Base-by-base conservation (phyloP, 1,140 invertebrate genomes). In the Drosophila kurseongensis region DNA sequence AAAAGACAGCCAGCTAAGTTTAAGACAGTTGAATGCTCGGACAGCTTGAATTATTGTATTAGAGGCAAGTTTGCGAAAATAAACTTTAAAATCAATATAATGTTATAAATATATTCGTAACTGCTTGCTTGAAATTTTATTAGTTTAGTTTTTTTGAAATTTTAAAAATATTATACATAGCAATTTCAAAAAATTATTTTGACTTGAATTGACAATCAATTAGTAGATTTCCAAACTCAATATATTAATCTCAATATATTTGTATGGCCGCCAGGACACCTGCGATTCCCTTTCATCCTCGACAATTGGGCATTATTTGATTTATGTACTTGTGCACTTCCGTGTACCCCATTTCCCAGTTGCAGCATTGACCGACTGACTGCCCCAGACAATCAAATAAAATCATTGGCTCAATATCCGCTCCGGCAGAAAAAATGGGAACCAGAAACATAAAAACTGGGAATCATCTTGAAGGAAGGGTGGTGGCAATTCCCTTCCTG, bases 361-460 rank as follows among this genome's bases (percentile, higher is more conserved):
- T 79, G 63, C 62, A 51, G 47, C 32, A 71, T 55, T 48, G 57
- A 55, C 65, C 60, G 48, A 61, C 42, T 45, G 62, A 61, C 50
- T 45, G 62, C 36, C 73, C 41, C 52, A 78, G 78, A 91, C 80
- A 91, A 91, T 81, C 88, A 12, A 71, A 71, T 71, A 48, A 81
- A 91, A 84, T 85, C 78, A 91, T 91, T 89, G 78, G 78, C 75
- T 77, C 83, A 84, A 89, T 91, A 85, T 91, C 80, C 83, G 83
- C 18, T 68, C 27, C 12, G 10, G 14, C 23, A 52, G 36, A 23
- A 52, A n/a, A 36, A 52, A 29, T 35, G n/a, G 48, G 8, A 66
- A 23, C 29, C 18, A 38, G 61, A 56, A 56, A 50, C 40, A 44
- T 35, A 23, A 61, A 58, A 78, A 41, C 58, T 45, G 69, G 69